phyloP scores from a whole-genome alignment of 2,797 vertebrate genomes.

The Rhinophrynus dorsalis region DNA sequence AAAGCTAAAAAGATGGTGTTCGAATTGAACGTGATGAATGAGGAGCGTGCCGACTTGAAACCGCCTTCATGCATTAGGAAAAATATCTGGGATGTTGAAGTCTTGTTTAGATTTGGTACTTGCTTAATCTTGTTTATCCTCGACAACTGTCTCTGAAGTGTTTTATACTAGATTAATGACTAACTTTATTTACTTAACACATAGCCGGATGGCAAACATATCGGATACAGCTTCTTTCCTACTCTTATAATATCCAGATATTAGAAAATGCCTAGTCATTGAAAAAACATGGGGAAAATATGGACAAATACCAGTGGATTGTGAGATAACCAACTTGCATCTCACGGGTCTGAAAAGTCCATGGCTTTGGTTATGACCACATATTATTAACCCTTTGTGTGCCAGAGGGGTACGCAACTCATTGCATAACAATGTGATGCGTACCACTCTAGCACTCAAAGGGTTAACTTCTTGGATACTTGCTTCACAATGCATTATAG shows the following conservation, averaged over 20 bases:
- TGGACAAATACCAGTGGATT: too few species aligned
- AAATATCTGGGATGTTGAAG: conserved; percentile 17
- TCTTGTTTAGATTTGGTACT: conserved; percentile 23
- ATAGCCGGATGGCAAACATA: conserved; percentile 8
- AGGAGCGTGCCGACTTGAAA: not conserved
- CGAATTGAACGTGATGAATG: conserved; percentile 4
- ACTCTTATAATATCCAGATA: not conserved
- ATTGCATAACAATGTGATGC: too few species aligned
- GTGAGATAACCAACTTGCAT: too few species aligned
- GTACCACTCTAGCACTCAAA: too few species aligned
- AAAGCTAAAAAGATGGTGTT: conserved; percentile 1
- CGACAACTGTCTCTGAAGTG: conserved; percentile 12
- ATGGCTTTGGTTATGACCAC: too few species aligned
- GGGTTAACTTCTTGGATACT: too few species aligned
- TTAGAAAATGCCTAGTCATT: conserved; percentile 1
- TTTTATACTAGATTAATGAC: conserved; percentile 25
- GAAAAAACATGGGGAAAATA: too few species aligned
- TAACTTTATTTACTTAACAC: conserved; percentile 30
- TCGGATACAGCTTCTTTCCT: conserved; percentile 2
- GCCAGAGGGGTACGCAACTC: too few species aligned
- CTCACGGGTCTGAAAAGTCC: too few species aligned
- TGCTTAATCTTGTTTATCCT: conserved; percentile 42
- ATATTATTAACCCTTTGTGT: too few species aligned
- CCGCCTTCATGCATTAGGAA: not conserved
- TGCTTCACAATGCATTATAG: too few species aligned